Evolutionary conservation across 2,888 invertebrate genomes (phyloP).

Genomic region (Monoplex corrugatus): DNA sequence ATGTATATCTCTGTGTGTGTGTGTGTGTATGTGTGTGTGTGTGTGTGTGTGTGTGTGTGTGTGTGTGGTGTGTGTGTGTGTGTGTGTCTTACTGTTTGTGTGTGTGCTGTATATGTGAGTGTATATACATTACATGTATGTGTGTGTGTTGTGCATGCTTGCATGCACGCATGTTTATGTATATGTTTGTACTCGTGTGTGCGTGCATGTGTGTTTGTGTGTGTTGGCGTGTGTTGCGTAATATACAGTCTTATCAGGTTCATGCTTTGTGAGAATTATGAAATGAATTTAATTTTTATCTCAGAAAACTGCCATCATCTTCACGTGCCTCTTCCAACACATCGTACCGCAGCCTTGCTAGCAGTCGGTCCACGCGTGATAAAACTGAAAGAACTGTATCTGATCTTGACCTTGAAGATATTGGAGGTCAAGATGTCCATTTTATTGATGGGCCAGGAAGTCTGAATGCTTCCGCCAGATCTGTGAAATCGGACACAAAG

Average conservation of each 20-base stretch:
- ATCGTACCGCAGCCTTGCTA: constrained; percentile 40
- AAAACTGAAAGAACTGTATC: neutral
- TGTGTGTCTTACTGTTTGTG: neutral
- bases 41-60: no score
- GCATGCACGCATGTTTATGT: neutral
- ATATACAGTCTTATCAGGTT: neutral
- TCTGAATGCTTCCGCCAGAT: neutral
- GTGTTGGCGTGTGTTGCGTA: no score
- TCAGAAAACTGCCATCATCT: constrained; percentile 1
- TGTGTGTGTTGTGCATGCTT: neutral
- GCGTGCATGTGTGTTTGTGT: neutral
- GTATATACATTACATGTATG: neutral
- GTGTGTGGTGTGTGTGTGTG: neutral
- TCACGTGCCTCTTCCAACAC: constrained; percentile 40
- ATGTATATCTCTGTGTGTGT: neutral
- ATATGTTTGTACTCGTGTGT: neutral
- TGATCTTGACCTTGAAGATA: constrained; percentile 21
- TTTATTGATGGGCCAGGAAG: constrained; percentile 14
- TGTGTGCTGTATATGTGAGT: no score
- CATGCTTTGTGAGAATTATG: no score
- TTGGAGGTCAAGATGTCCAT: constrained; percentile 16
- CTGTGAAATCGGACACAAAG: neutral
- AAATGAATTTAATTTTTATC: neutral
- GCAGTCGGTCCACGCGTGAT: constrained; percentile 34
- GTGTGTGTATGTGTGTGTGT: no score